Base-by-base conservation (phyloP, 2,888 invertebrate genomes). In the Orthosia gracilis region DNA sequence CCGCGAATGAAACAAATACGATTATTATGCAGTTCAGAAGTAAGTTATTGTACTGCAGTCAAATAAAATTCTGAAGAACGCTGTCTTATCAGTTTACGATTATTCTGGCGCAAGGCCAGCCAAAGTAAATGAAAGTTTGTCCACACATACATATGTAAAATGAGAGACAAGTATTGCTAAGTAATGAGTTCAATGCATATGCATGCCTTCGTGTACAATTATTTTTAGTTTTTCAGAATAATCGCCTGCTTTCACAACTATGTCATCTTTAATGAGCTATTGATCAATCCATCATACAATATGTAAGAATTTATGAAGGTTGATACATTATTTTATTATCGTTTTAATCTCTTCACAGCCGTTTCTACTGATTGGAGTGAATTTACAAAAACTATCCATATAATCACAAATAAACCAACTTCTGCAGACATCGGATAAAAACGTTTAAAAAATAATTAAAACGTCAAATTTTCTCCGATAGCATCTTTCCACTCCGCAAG, bases 91-190 rank as follows among this genome's bases (percentile, higher is more conserved):
- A 85, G 67, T 67, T 73, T 64, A 73, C 54, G 57, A 58, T 78
- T 73, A 80, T 78, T 74, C 75, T 80, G 83, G 85, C 85, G 71
- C 85, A 83, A 85, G 83, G 83, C 80, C 87, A 85, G 69, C 11
- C 69, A 63, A 76, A 80, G 75, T 74, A 45, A 76, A 85, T 72
- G 87, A 87, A 87, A 87, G 80, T 87, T 76, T 70, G 59, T 55
- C 66, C 70, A 69, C 77, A 63, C 86, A 78, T 77, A 73, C 77
- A 82, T 78, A 78, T 78, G 80, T 72, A 74, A 72, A 80, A 67
- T 69, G 31, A 71, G 72, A 55, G 63, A 5, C 65, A 74, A 79
- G 76, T 72, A 74, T 83, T 72, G 79, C 59, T 62, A 85, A 76
- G 73, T 76, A 68, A 84, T 76, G 83, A 76, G 84, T 73, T 70